Base-by-base conservation (phyloP, 2,113 vertebrate genomes). In the Brevimyrus niger region DNA sequence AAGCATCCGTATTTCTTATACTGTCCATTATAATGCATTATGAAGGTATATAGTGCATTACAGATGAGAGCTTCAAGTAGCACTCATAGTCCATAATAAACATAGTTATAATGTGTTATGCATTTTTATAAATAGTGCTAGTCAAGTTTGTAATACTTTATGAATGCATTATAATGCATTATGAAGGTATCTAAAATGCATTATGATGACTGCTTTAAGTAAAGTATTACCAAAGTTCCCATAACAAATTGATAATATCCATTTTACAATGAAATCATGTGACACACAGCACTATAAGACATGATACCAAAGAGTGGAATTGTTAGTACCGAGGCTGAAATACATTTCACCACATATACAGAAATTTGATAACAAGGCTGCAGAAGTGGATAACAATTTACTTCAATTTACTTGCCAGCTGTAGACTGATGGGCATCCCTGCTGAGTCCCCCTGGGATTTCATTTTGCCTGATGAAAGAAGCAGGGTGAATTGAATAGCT, bases 311-410 rank as follows among this genome's bases (percentile, higher is more conserved):
- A 69, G n/a, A 27, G 61, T 69, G 10, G n/a, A 11, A 69, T 27
- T 69, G 61, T 69, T 27, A 15, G 61, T 11, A 69, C n/a, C 0
- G 27, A 31, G 3, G 27, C 61, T 31, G 61, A 80, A 35, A 38
- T 42, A 19, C 35, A 80, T 42, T 61, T 38, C 19, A 80, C 35
- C 73, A 80, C 69, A 76, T 19, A 76, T 38, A 17, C 73, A 80
- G 31, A 80, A 38, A 80, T 80, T 38, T 80, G 6, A 19, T 35
- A 38, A 80, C 31, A 42, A 42, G 73, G 73, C 73, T 80, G 19
- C 35, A 80, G 73, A 80, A 80, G 73, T 80, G 73, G 35, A 80
- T 80, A 80, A 80, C 73, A 80, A 80, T 80, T 42, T 80, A 38
- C 35, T 80, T 80, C 35, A 80, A 80, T 80, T 80, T 80, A 80